Base-by-base conservation (phyloP, 2,888 invertebrate genomes). In the Muschampia plurimacula region DNA sequence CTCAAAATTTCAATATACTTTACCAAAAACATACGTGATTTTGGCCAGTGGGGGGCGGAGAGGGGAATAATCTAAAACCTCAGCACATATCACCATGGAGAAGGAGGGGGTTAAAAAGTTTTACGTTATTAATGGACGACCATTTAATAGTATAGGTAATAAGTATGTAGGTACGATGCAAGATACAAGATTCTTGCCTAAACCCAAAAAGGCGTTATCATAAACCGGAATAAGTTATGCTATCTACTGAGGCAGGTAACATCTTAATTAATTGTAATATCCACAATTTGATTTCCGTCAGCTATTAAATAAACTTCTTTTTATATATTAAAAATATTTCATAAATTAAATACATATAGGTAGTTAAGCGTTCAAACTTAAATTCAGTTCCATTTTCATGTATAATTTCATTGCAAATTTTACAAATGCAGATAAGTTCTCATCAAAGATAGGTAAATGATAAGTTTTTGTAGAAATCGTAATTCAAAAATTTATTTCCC, bases 391-490 rank as follows among this genome's bases (percentile, higher is more conserved):
- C 7, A 22, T 22, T 22, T 22, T 22, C 22, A 22, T 22, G 22
- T 22, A 1, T 22, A 22, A 22, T 52, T 52, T 52, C 13, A 15
- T 9, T 52, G 49, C 49, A 46, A 46, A 46, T 13, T 52, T 52
- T 52, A 52, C 49, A 52, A 52, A 52, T 52, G 22, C 22, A 22
- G 22, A 22, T 22, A 22, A 22, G 22, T 22, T 22, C 22, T 22
- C 22, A 22, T 22, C 22, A 22, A 22, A n/a, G n/a, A n/a, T n/a
- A 46, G 39, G 6, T 46, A 13, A 49, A 15, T n/a, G 15, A n/a
- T n/a, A 5, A 49, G n/a, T 49, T 49, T 49, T 49, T n/a, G 49
- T 49, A 49, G 49, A 49, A 49, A 52, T 52, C 49, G 49, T 46
- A 46, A 46, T 46, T 46, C 46, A 46, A 46, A 12, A 4, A 3